Evolutionary conservation across 2,888 invertebrate genomes (phyloP).

Genomic region (Mylabris sibirica): DNA sequence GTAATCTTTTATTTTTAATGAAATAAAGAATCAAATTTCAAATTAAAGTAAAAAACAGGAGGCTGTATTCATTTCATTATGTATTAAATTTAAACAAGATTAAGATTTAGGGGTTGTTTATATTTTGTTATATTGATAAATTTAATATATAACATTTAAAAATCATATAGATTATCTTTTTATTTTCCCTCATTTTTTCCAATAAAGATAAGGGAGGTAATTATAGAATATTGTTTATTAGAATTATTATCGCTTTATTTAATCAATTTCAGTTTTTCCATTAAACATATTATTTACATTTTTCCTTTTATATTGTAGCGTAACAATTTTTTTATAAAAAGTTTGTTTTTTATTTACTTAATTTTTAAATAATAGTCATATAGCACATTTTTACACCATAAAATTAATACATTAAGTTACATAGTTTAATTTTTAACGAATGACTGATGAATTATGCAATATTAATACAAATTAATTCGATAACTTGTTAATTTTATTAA

Average conservation of each 20-base stretch:
- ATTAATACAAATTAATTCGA: conserved; percentile 15
- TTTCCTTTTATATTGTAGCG: conserved; percentile 29
- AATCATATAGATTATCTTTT: conserved; percentile 12
- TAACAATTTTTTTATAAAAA: conserved; percentile 37
- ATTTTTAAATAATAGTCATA: conserved; percentile 33
- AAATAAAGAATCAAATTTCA: neutral
- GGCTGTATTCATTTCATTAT: conserved; percentile 22
- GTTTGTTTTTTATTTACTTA: conserved; percentile 30
- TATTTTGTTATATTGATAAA: conserved; percentile 29
- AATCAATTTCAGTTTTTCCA: conserved; percentile 32
- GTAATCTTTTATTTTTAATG: conserved; percentile 14
- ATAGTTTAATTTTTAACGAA: conserved; percentile 26
- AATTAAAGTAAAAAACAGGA: conserved; percentile 4
- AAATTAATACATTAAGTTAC: conserved; percentile 33
- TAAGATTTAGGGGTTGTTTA: conserved; percentile 6
- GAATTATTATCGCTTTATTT: conserved; percentile 22
- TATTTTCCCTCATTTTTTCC: neutral
- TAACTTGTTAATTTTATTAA: conserved; percentile 5
- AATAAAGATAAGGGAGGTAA: neutral
- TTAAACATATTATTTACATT: conserved; percentile 34
- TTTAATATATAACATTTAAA: conserved; percentile 30
- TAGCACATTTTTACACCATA: conserved; percentile 34
- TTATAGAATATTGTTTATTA: conserved; percentile 6
- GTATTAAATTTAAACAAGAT: neutral
- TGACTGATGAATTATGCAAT: conserved; percentile 10